A percentile compares a stretch with the other conserved stretches of the same genome.
phyloP scores from a whole-genome alignment of 2,888 invertebrate genomes.

The Neocrepidodera transversa region DNA sequence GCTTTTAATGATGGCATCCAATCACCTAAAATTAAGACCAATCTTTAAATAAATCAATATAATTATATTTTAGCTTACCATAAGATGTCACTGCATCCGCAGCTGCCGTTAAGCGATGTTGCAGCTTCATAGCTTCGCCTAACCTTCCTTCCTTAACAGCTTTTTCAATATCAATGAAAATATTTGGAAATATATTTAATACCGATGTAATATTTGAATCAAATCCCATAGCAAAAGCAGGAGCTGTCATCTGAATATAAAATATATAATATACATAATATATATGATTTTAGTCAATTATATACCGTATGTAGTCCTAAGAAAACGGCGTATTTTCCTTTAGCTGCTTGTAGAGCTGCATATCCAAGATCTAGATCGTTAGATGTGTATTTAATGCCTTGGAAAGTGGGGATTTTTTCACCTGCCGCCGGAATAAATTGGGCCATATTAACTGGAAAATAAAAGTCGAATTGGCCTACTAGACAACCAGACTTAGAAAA shows the following conservation, averaged over 20 bases:
- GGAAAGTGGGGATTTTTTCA: slow-evolving; percentile 73
- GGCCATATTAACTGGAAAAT: slow-evolving; percentile 73
- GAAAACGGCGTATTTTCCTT: slow-evolving; percentile 44
- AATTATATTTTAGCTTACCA: slow-evolving; percentile 21
- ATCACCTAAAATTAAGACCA: slow-evolving; percentile 61
- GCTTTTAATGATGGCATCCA: slow-evolving; percentile 77
- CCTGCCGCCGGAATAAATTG: slow-evolving; percentile 70
- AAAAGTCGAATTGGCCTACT: not conserved
- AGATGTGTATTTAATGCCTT: slow-evolving; percentile 84
- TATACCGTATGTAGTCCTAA: slow-evolving; percentile 74
- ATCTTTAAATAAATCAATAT: not conserved
- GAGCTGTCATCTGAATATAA: slow-evolving; percentile 70
- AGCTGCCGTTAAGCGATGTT: slow-evolving; percentile 54
- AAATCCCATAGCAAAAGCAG: slow-evolving; percentile 73
- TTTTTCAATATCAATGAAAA: slow-evolving; percentile 65
- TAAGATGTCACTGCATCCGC: slow-evolving; percentile 29
- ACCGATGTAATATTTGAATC: slow-evolving; percentile 76
- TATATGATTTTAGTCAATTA: not conserved
- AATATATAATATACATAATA: slow-evolving; percentile 3
- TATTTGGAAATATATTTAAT: slow-evolving; percentile 70
- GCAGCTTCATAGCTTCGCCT: slow-evolving; percentile 63
- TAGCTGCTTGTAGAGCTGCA: slow-evolving; percentile 48
- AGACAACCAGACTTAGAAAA: not conserved
- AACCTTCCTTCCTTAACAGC: slow-evolving; percentile 59
- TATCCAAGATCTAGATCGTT: slow-evolving; percentile 73